Evolutionary conservation across 2,113 vertebrate species (phyloP).

Genomic region (Trochalopteron elliotii): DNA sequence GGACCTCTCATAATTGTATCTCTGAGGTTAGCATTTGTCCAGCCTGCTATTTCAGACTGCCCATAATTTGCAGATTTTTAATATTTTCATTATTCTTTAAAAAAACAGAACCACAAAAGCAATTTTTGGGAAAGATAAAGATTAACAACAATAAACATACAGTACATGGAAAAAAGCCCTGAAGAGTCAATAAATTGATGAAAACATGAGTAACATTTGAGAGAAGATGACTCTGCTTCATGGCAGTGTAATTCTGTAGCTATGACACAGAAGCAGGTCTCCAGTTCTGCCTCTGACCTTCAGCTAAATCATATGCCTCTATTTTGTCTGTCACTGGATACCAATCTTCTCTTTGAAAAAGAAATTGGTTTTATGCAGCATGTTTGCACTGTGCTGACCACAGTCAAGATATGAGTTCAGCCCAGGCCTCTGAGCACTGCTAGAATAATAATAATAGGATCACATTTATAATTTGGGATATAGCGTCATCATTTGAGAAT

Average conservation of each 20-base stretch:
- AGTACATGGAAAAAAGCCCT: background rate
- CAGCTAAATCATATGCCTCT: background rate
- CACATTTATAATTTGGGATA: background rate
- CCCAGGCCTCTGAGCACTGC: background rate
- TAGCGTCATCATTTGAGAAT: background rate
- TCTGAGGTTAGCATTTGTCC: background rate
- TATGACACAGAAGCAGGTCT: background rate
- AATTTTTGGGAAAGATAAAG: background rate
- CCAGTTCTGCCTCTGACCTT: background rate
- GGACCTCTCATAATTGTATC: background rate
- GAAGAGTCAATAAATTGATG: background rate
- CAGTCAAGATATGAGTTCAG: background rate
- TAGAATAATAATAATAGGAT: background rate
- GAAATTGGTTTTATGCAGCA: background rate
- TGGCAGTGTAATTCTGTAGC: background rate
- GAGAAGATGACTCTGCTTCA: background rate
- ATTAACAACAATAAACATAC: background rate
- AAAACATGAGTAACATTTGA: background rate
- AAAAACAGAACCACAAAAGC: background rate
- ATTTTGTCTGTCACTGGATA: background rate
- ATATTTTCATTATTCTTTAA: background rate
- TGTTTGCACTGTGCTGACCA: background rate
- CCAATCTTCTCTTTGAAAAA: background rate
- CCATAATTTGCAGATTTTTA: background rate
- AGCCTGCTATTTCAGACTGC: background rate